Evolutionary conservation across 2,797 vertebrate genomes (phyloP), one percentile per base, ranked within the genome.

Genomic region (Anolis apletophallus): DNA sequence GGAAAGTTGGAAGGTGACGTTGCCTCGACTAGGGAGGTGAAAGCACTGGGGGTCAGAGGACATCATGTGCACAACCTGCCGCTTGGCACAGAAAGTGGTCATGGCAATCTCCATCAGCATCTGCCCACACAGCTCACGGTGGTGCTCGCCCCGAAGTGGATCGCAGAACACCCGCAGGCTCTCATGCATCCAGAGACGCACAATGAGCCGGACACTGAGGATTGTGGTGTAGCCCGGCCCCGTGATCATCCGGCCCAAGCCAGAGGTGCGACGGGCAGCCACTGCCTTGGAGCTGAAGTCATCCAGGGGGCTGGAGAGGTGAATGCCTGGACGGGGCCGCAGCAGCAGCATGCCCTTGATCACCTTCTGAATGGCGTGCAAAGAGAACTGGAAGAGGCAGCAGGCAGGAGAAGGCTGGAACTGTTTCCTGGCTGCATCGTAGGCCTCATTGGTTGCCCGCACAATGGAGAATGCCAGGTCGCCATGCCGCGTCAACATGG

Each of bases 111-210:
- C 84, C 77, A 93, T 85, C 88, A 98, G 91, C 40, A 98, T 90
- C 29, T 94, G 94, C 67, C 87, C 46, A 54, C 97, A 95, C 72
- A 83, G 78, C 77, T 93, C 91, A 1, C 77, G 93, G 76, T 97
- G 97, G 3, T 90, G 87, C 14, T 94, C 90, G 12, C 96, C 95
- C 85, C 92, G 88, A 29, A 98, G 91, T 5, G 96, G 95, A 85
- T 98, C 98, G 67, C 95, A 90, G 69, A 98, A 98, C 0, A 96
- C 98, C 13, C 97, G 97, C 91, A 97, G 94, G 81, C 97, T 97
- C 92, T 98, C 98, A 0, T 98, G 98, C 92, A 97, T 94, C 98
- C 98, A 99, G 9, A 99, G 96, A 14, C 94, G 96, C 12, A 93
- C 84, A 21, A 98, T 90, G 46, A 91, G 90, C 19, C 97, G 91